Conservation (phyloP, 2,113 vertebrate species). For the Donacobius atricapilla region DNA sequence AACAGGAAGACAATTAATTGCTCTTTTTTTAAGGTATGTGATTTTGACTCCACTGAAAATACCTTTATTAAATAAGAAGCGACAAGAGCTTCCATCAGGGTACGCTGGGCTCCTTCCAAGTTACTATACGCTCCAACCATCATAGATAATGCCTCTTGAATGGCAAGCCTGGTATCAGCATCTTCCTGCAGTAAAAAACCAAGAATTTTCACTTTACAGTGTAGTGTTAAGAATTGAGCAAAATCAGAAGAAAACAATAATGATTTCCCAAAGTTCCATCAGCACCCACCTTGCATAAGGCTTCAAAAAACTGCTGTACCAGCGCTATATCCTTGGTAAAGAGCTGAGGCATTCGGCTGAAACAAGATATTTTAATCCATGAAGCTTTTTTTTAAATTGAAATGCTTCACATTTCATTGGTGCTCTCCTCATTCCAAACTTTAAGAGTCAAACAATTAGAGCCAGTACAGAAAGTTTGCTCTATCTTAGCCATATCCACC, state of each 20-base stretch:
- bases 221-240: not conserved
- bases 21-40: not conserved
- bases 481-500: not conserved
- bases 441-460: not conserved
- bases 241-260: not conserved
- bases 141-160: conserved; percentile 97
- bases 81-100: conserved; percentile 96
- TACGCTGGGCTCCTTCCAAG: conserved; percentile 93
- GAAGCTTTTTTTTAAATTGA: not conserved
- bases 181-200: conserved; percentile 81
- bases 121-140: conserved; percentile 96
- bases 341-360: conserved; percentile 95
- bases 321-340: conserved; percentile 98
- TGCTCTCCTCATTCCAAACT: not conserved
- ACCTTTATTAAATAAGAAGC: conserved; percentile 96
- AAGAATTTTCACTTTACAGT: not conserved
- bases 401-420: not conserved
- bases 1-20: not conserved
- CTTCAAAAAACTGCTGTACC: conserved; percentile 98
- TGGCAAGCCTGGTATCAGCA: conserved; percentile 91
- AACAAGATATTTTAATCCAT: conserved; percentile 43
- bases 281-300: conserved; percentile 90
- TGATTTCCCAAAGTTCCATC: not conserved
- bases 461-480: not conserved
- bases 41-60: not conserved